A percentile compares a stretch with the other conserved stretches of the same genome.
These are phyloP conservation scores for Drosophila yooni DNA, from an alignment of 2,888 invertebrate species.

Conservation along the genomic window DNA sequence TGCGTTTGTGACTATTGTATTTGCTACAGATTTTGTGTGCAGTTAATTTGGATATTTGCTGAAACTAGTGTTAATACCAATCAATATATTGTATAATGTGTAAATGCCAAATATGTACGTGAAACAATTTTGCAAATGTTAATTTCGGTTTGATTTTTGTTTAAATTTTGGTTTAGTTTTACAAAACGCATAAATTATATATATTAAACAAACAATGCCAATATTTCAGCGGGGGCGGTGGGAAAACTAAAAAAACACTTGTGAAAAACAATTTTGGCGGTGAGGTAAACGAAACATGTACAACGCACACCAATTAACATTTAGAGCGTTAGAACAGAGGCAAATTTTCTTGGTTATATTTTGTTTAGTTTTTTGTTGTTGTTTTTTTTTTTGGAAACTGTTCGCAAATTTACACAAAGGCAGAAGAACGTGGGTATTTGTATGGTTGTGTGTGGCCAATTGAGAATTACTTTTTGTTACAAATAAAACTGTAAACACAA, in stretches of 20 bases:
- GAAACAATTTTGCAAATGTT: constrained; percentile 43
- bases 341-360: constrained; percentile 18
- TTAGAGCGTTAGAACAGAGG: constrained; percentile 65
- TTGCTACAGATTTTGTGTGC: constrained; percentile 67
- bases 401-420: constrained; percentile 48
- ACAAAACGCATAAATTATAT: constrained; percentile 44
- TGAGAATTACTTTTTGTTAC: constrained; percentile 21
- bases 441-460: constrained; percentile 20
- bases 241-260: constrained; percentile 8
- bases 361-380: neutral
- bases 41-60: constrained; percentile 62
- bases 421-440: constrained; percentile 12
- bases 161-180: constrained; percentile 15
- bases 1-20: constrained; percentile 31
- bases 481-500: constrained; percentile 12
- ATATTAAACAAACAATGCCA: constrained; percentile 52
- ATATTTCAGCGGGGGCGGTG: constrained; percentile 16
- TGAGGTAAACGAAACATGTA: constrained; percentile 59
- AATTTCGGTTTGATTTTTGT: constrained; percentile 20
- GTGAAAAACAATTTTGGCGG: constrained; percentile 27
- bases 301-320: constrained; percentile 78
- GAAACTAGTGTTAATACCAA: constrained; percentile 47
- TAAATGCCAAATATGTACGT: constrained; percentile 46
- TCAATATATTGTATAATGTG: constrained; percentile 21
- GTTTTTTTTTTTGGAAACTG: constrained; percentile 14